Evolutionary conservation across 2,888 invertebrate genomes (phyloP).

Genomic region (Cremastinae sp.): DNA sequence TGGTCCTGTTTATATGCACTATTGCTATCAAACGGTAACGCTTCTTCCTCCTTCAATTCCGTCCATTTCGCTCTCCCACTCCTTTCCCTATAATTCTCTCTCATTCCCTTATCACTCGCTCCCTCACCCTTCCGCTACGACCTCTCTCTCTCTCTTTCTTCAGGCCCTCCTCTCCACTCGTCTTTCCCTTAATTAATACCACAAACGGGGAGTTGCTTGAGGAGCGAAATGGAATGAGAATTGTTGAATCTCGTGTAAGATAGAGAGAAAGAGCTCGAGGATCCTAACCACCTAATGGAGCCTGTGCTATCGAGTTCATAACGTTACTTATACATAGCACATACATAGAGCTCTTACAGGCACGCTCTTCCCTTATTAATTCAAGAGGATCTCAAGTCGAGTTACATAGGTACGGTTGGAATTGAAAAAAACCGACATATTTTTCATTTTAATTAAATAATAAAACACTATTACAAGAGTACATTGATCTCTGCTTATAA

Average conservation of each 20-base stretch:
- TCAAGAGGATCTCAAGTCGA: too few relatives aligned
- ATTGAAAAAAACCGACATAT: too few relatives aligned
- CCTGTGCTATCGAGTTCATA: slow-evolving; percentile 66
- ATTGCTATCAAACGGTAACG: slow-evolving; percentile 53
- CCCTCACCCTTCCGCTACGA: slow-evolving; percentile 1
- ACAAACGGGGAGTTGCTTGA: slow-evolving; percentile 60
- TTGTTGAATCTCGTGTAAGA: slow-evolving; percentile 48
- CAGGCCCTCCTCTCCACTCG: slow-evolving; percentile 60
- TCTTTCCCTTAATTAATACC: slow-evolving; percentile 73
- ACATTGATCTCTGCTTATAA: too few relatives aligned
- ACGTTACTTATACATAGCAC: slow-evolving; percentile 61
- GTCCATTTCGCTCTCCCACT: not conserved
- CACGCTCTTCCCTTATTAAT: too few relatives aligned
- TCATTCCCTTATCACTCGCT: slow-evolving; percentile 6
- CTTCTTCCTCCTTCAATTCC: slow-evolving; percentile 26
- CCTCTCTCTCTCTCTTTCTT: slow-evolving; percentile 19
- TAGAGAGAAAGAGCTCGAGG: slow-evolving; percentile 54
- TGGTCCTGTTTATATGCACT: slow-evolving; percentile 71
- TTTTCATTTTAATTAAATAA: too few relatives aligned
- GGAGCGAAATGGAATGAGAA: slow-evolving; percentile 51
- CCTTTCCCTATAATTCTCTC: slow-evolving; percentile 3
- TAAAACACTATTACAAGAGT: too few relatives aligned
- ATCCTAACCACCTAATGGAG: slow-evolving; percentile 69
- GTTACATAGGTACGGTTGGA: too few relatives aligned
- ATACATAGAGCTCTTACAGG: not conserved